Base-by-base conservation (phyloP, 2,888 invertebrate species). In the Eupithecia dodoneata region DNA sequence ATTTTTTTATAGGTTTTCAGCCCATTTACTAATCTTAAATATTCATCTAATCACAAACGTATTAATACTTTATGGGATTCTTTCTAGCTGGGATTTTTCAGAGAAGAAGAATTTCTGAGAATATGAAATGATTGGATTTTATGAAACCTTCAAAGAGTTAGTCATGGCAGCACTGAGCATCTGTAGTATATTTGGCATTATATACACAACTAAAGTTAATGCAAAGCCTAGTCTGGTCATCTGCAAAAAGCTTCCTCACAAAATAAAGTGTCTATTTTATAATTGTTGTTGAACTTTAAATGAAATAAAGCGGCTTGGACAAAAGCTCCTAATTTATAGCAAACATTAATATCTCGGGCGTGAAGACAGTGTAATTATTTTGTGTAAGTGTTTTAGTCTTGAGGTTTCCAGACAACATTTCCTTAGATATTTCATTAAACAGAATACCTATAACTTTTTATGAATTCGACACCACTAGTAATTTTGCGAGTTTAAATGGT, bases 301-400 rank as follows among this genome's bases (percentile, higher is more conserved):
- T 85, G 83, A 82, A 85, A 85, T 84, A 83, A 86, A 86, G 87
- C 84, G 85, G 81, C 82, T 80, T 81, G 82, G 84, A 87, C 85
- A 85, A 86, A 87, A 88, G 86, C 86, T 74, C 73, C 82, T 84
- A 82, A 89, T 89, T 87, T 87, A 89, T 89, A 82, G 83, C 82
- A 72, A 79, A 82, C 86, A 87, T 89, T 88, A 87, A 88, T 88
- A 86, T 86, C 85, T 84, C 85, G 81, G 81, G 81, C 84, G 85
- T 83, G 87, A 85, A 86, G 86, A 86, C 87, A 86, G 78, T 72
- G 80, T 83, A 83, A 83, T 83, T 84, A 83, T 82, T 84, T 81
- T 83, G 83, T 81, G 80, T 78, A 80, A 82, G 71, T 75, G 81
- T 82, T 83, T 80, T 55, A 63, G 72, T 76, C 78, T 79, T 78